Evolutionary conservation across 64 coral and sea anemone species (phyloP).

Genomic region (Exaiptasia diaphana): DNA sequence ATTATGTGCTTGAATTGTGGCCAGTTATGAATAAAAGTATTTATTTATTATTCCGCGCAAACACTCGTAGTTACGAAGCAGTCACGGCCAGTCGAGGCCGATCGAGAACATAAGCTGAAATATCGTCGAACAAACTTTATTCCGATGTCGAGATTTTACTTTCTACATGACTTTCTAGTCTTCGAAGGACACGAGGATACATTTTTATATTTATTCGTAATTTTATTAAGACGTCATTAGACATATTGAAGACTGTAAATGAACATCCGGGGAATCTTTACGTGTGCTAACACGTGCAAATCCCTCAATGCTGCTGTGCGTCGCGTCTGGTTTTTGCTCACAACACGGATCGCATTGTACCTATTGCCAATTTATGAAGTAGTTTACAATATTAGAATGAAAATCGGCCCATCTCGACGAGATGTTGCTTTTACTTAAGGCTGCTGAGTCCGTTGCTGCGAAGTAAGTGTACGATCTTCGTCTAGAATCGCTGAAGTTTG

Average conservation of each 20-base stretch:
- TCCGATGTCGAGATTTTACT: too few species aligned
- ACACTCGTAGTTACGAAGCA: background rate
- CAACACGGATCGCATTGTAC: background rate
- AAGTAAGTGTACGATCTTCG: slow-evolving; percentile 25
- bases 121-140: background rate
- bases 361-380: slow-evolving; percentile 8
- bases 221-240: background rate
- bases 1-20: too few species aligned
- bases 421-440: slow-evolving; percentile 98
- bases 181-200: too few species aligned
- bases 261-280: slow-evolving; percentile 72
- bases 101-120: background rate
- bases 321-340: slow-evolving; percentile 34
- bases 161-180: too few species aligned
- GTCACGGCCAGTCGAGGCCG: background rate
- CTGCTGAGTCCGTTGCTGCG: slow-evolving; percentile 78
- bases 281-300: slow-evolving; percentile 74
- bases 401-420: slow-evolving; percentile 16
- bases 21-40: background rate
- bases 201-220: too few species aligned
- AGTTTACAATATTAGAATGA: slow-evolving; percentile 82
- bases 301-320: slow-evolving; percentile 11
- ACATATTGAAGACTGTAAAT: slow-evolving; percentile 9
- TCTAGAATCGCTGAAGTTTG: slow-evolving; percentile 9
- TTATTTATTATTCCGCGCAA: slow-evolving; percentile 13